These are phyloP conservation scores for Ammospiza nelsoni DNA, from an alignment of 2,113 vertebrate genomes.

Conservation along the genomic window DNA sequence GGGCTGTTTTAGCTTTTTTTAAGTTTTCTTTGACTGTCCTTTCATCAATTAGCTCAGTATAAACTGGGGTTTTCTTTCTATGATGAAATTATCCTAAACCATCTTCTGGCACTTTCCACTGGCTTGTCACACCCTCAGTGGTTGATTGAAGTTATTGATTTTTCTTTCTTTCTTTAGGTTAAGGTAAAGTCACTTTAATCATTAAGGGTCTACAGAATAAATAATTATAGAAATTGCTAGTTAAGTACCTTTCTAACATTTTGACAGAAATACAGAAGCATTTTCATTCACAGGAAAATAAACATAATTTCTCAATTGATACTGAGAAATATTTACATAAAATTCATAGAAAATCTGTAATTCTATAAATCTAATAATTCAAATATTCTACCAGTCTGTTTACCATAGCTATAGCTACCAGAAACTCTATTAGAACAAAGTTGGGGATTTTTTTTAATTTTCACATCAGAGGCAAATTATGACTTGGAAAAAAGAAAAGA, in stretches of 20 bases:
- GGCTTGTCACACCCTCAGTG: neutral
- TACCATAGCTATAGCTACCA: neutral
- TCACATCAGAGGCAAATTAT: neutral
- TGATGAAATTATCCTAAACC: neutral
- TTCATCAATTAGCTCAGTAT: neutral
- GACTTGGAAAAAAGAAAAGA: neutral
- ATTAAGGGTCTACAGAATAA: neutral
- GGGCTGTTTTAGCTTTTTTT: fast-evolving
- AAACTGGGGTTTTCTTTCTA: neutral
- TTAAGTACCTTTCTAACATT: neutral
- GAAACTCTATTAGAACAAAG: neutral
- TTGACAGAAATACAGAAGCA: neutral
- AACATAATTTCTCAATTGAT: neutral
- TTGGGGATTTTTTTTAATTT: neutral
- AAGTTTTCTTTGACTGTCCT: neutral
- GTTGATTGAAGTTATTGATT: neutral
- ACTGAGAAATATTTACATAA: neutral
- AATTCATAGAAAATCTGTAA: neutral
- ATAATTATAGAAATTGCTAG: neutral
- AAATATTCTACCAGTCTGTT: neutral
- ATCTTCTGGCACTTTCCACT: neutral
- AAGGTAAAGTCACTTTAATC: neutral
- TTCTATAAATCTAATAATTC: neutral
- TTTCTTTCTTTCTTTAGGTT: neutral
- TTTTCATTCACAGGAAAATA: neutral